A percentile compares a stretch with the other conserved stretches of the same genome.
These are phyloP conservation scores for Argyresthia goedartella DNA, from an alignment of 2,888 invertebrate species.

Conservation along the genomic window DNA sequence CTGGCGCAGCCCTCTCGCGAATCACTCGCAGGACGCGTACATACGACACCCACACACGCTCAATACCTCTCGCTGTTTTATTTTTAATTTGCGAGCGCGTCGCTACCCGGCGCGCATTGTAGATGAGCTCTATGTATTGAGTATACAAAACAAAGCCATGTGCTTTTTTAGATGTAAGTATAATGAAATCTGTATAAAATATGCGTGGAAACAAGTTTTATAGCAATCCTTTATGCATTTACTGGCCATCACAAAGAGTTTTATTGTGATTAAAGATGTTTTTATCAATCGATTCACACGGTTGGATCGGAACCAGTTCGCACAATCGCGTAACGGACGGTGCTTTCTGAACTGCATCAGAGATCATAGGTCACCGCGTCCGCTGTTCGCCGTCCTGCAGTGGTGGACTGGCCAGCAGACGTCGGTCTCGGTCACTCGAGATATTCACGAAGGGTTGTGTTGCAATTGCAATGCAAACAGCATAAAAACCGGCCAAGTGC, in stretches of 20 bases:
- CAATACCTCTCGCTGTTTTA: slow-evolving; percentile 15
- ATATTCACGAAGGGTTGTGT: slow-evolving; percentile 2
- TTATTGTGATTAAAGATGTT: slow-evolving; percentile 14
- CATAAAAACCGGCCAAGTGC: no score
- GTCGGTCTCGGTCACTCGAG: no score
- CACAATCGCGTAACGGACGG: slow-evolving; percentile 37
- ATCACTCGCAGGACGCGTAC: slow-evolving; percentile 39
- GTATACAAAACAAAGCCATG: not conserved
- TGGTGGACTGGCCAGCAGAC: not conserved
- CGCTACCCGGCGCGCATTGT: slow-evolving; percentile 28
- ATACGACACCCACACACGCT: slow-evolving; percentile 20
- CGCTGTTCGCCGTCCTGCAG: slow-evolving; percentile 10
- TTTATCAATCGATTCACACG: slow-evolving; percentile 42
- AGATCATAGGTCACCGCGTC: slow-evolving; percentile 45
- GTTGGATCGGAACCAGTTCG: slow-evolving; percentile 37
- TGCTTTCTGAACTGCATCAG: slow-evolving; percentile 23
- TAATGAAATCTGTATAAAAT: no score
- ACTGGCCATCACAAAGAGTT: not conserved
- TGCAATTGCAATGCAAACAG: slow-evolving; percentile 4
- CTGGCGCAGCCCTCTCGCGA: slow-evolving; percentile 24
- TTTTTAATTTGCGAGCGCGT: slow-evolving; percentile 13
- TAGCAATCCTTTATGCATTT: no score
- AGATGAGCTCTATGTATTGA: slow-evolving; percentile 11
- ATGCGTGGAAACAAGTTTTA: no score
- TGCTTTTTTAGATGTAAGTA: no score